Conservation (phyloP, 2,888 invertebrate species). For the Tachina grossa region DNA sequence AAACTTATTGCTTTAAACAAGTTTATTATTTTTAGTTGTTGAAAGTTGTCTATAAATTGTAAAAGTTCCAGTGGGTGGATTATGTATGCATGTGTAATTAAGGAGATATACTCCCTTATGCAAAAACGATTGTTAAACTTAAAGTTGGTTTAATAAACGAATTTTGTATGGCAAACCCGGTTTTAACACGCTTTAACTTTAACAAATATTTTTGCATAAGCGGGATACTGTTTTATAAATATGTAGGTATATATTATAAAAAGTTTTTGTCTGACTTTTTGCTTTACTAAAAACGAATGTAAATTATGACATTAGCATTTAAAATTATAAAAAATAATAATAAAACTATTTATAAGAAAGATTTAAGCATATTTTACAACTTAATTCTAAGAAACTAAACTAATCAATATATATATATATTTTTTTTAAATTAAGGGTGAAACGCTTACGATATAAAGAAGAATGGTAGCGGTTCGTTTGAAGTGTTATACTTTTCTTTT, state of each 20-base stretch:
- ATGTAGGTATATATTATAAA: conserved; percentile 32
- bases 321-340: conserved; percentile 58
- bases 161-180: no score
- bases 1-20: conserved; percentile 8
- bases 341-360: conserved; percentile 63
- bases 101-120: no score
- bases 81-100: not conserved
- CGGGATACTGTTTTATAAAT: conserved; percentile 14
- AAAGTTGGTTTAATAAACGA: no score
- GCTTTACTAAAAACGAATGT: conserved; percentile 60
- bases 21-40: conserved; percentile 6
- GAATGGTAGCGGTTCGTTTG: conserved; percentile 29
- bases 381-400: conserved; percentile 65
- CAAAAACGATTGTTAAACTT: no score
- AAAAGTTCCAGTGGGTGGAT: conserved; percentile 19
- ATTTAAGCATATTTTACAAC: conserved; percentile 74
- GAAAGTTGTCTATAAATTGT: conserved; percentile 34
- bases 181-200: no score
- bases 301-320: conserved; percentile 59
- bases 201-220: no score
- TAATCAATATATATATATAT: conserved; percentile 52
- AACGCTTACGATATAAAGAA: conserved; percentile 58
- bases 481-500: conserved; percentile 20
- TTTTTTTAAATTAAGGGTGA: conserved; percentile 52
- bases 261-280: conserved; percentile 57